Conservation (phyloP, 2,113 vertebrate genomes). For the Arvicanthis niloticus region DNA sequence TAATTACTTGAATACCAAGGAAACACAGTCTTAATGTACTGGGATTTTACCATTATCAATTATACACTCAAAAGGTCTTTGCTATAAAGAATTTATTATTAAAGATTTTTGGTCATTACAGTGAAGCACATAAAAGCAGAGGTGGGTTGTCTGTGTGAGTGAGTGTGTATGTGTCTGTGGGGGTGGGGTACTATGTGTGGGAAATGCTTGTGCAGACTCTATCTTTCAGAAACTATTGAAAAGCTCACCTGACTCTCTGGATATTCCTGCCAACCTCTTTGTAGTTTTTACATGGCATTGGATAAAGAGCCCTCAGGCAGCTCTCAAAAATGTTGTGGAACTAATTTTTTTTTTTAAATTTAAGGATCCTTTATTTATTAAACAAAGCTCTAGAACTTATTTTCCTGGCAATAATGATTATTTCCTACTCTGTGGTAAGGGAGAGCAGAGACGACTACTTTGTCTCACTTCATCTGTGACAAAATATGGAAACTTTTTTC, state of each 20-base stretch:
- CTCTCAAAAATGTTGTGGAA: conserved; percentile 54
- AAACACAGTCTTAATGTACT: too few species aligned
- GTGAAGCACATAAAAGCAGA: conserved; percentile 16
- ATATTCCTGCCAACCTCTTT: conserved; percentile 53
- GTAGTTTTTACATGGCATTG: conserved; percentile 43
- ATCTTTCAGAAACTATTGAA: conserved; percentile 58
- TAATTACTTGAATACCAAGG: too few species aligned
- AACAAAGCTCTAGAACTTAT: conserved; percentile 60
- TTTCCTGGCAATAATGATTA: conserved; percentile 50
- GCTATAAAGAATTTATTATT: too few species aligned
- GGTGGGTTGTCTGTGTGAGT: neutral
- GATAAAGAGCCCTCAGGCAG: conserved; percentile 18
- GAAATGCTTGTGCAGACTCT: conserved; percentile 46
- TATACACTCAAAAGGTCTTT: too few species aligned
- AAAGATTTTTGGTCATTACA: neutral
- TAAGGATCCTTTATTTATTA: conserved; percentile 44
- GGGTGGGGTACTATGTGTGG: neutral
- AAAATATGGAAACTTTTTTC: conserved; percentile 78
- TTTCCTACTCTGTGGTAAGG: neutral
- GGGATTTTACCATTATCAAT: too few species aligned
- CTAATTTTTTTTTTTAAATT: conserved; percentile 34
- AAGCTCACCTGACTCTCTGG: conserved; percentile 19
- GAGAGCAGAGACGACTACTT: conserved; percentile 18
- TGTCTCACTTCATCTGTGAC: conserved; percentile 70
- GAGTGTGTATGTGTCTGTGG: neutral